Conservation (phyloP, 1,140 invertebrate genomes). For the Diachasmimorpha longicaudata region DNA sequence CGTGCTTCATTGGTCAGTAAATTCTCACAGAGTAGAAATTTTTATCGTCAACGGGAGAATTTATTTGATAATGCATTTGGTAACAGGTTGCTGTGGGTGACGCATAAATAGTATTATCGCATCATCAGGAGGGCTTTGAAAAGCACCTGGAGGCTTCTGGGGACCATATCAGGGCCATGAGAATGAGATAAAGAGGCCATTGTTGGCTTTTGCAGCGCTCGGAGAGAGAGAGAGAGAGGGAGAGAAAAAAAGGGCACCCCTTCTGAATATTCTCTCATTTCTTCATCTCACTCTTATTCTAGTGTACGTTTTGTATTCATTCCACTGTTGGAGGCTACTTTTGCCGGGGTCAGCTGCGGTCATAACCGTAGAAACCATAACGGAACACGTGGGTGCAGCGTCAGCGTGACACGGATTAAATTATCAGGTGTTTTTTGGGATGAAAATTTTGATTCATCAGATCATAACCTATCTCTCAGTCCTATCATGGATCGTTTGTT, state of each 20-base stretch:
- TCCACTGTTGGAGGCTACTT: slow-evolving; percentile 21
- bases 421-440: background rate
- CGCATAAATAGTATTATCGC: background rate
- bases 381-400: slow-evolving; percentile 46
- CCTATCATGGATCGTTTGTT: background rate
- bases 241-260: background rate
- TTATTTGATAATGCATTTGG: background rate
- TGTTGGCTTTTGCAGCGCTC: slow-evolving; percentile 3
- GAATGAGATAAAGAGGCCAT: slow-evolving; percentile 28
- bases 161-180: slow-evolving; percentile 25
- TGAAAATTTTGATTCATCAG: background rate
- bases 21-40: background rate
- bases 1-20: background rate
- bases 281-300: background rate
- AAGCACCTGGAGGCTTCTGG: background rate
- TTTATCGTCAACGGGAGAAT: too few species aligned
- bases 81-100: background rate
- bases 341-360: slow-evolving; percentile 23
- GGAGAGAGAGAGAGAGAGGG: background rate
- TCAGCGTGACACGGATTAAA: slow-evolving; percentile 48
- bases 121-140: background rate
- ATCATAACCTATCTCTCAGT: background rate
- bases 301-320: slow-evolving; percentile 12
- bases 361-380: slow-evolving; percentile 33
- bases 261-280: slow-evolving; percentile 6